Base-by-base conservation (phyloP, 2,113 vertebrate genomes). In the Rousettus leschenaultii region DNA sequence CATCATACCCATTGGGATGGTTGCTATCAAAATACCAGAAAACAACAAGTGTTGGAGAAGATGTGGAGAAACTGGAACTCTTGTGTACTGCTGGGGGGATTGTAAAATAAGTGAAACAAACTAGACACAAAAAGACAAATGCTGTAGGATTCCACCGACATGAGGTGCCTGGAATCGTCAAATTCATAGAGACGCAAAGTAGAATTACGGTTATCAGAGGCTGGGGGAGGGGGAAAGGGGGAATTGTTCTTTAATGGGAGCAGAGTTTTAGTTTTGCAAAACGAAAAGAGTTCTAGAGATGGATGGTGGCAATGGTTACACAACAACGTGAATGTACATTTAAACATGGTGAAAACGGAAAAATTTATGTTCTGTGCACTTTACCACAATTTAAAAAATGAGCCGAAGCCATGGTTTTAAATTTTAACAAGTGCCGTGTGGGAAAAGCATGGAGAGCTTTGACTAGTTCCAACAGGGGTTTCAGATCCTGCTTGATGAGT, bases 141-240 rank as follows among this genome's bases (percentile, higher is more conserved):
- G 1, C 24, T 28, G 61, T 13, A 7, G 1, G 51, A 11, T 40
- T 35, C 40, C 35, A 1, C 18, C 16, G 45, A 24, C 8, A 2
- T 3, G 16, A n/a, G 18, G 2, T 1, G 6, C 1, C 2, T 21
- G 22, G 24, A 78, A 40, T 28, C 1, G 22, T 82, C 24, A 12
- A 15, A 30, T 30, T 61, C 38, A 51, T 51, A 19, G 38, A 70
- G n/a, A 68, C 18, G 63, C 16, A 65, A 57, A 9, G 35, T 3
- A 59, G 86, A 68, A 38, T 19, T 38, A 28, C 11, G 30, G 15
- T 18, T 21, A 38, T 30, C 38, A 30, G 73, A 45, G 24, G 35
- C 3, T 1, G 3, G 0, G 4, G 7, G 3, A 14, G n/a, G 2
- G 0, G 21, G 30, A 9, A n/a, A 43, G 45, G 11, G 26, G 18